Evolutionary conservation across 2,113 vertebrate species (phyloP).

Genomic region (Ahaetulla prasina): DNA sequence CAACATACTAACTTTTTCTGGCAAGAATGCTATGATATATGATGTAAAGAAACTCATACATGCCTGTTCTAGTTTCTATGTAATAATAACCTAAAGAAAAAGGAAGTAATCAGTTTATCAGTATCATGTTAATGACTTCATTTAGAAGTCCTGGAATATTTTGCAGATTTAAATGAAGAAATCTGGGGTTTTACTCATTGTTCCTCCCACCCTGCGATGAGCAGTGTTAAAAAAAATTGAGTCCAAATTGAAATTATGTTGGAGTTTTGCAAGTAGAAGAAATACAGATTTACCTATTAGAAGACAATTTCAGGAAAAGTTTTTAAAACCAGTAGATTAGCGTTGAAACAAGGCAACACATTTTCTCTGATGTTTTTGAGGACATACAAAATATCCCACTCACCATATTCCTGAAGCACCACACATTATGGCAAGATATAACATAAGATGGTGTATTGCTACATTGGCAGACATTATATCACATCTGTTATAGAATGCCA

Average conservation of each 20-base stretch:
- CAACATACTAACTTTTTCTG: constrained; percentile 30
- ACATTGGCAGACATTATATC: constrained; percentile 20
- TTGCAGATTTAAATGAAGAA: background rate
- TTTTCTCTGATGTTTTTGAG: constrained; percentile 32
- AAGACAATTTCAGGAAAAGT: background rate
- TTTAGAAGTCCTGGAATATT: constrained; percentile 23
- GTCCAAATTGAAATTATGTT: constrained; percentile 11
- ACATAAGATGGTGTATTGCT: constrained; percentile 34
- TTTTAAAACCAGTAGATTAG: constrained; percentile 14
- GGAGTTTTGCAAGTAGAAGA: constrained; percentile 24
- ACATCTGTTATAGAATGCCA: constrained; percentile 5
- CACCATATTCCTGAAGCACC: background rate
- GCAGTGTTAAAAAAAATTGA: constrained; percentile 30
- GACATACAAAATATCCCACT: constrained; percentile 10
- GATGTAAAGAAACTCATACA: constrained; percentile 37
- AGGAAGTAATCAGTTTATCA: constrained; percentile 24
- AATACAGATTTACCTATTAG: background rate
- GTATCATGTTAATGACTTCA: background rate
- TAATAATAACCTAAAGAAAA: constrained; percentile 30
- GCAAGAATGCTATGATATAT: constrained; percentile 14
- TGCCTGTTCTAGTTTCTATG: constrained; percentile 17
- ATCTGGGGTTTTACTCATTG: constrained; percentile 1
- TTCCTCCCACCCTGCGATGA: background rate
- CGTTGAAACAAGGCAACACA: constrained; percentile 49
- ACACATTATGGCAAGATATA: background rate